A percentile compares a stretch with the other conserved stretches of the same genome.
These are phyloP conservation scores for Ailurus styani DNA, from an alignment of 2,113 vertebrate species.

Conservation along the genomic window DNA sequence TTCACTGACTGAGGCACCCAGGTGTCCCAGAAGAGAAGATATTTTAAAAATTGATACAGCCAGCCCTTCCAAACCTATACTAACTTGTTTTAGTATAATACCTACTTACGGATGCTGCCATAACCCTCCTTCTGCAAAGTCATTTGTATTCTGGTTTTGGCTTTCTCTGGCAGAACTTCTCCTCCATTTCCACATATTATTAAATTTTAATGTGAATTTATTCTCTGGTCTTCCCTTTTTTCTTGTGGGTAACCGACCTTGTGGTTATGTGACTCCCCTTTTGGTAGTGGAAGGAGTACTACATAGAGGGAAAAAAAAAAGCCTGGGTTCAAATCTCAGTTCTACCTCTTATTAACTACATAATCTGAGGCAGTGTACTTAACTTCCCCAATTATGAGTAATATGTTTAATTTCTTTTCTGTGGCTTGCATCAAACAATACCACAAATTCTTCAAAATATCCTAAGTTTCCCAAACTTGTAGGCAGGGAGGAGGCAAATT, in stretches of 20 bases:
- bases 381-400: background rate
- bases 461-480: background rate
- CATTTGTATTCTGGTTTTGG: background rate
- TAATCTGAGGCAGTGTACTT: background rate
- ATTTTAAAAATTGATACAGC: background rate
- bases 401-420: conserved; percentile 9
- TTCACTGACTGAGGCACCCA: background rate
- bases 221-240: background rate
- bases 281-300: background rate
- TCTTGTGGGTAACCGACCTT: background rate
- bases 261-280: background rate
- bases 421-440: background rate
- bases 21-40: background rate
- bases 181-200: background rate
- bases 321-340: background rate
- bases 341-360: background rate
- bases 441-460: conserved; percentile 19
- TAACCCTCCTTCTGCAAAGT: background rate
- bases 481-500: background rate
- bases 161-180: background rate
- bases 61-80: background rate
- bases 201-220: background rate
- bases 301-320: background rate
- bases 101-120: background rate
- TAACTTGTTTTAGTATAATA: background rate